Conservation (phyloP, 1,140 invertebrate species). For the Chrysomallon squamiferum region DNA sequence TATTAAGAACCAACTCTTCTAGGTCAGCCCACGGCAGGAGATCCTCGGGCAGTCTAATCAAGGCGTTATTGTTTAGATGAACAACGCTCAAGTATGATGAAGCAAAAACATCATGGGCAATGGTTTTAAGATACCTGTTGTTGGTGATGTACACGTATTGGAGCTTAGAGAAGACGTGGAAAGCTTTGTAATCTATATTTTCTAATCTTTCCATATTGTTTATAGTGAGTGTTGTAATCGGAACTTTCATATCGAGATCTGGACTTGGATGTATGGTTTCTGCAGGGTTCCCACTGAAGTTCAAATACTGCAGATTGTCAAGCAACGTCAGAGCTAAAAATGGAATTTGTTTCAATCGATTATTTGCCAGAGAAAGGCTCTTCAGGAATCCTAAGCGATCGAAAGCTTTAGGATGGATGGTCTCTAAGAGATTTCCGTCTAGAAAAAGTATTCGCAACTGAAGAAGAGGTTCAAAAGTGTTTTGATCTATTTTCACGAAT, state of each 20-base stretch:
- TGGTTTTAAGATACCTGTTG: background rate
- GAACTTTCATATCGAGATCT: background rate
- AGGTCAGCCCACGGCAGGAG: conserved; percentile 12
- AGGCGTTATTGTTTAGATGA: conserved; percentile 7
- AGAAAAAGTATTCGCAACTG: conserved; percentile 1
- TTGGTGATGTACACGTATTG: conserved; percentile 2
- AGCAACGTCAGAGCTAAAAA: background rate
- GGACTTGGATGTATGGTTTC: background rate
- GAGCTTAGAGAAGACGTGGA: background rate
- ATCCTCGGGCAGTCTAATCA: background rate
- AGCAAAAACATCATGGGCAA: conserved; percentile 4
- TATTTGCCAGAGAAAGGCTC: conserved; percentile 9
- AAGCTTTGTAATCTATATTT: background rate
- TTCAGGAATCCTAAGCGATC: background rate
- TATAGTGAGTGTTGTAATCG: conserved; percentile 1
- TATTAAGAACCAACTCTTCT: background rate
- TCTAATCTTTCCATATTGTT: conserved; percentile 2
- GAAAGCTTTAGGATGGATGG: conserved; percentile 4
- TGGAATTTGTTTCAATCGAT: conserved; percentile 5
- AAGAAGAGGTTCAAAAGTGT: conserved; percentile 5
- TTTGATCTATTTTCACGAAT: background rate
- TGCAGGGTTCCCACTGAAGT: conserved; percentile 12
- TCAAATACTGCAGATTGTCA: background rate
- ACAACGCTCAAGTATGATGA: background rate
- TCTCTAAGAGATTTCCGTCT: background rate